Evolutionary conservation across 2,888 invertebrate genomes (phyloP).

Genomic region (Elmis aenea): DNA sequence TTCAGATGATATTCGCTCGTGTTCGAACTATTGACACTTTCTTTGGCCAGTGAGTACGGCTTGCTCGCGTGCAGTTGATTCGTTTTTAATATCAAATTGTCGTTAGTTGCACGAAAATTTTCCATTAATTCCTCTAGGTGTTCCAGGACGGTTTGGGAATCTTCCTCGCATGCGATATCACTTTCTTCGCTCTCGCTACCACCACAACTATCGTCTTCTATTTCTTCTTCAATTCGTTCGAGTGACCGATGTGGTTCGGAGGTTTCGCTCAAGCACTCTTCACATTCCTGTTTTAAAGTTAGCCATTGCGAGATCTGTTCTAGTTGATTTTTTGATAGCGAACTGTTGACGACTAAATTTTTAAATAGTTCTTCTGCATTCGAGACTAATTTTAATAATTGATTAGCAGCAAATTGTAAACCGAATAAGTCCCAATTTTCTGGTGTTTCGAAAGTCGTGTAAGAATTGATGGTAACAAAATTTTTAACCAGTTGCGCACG

Average conservation of each 20-base stretch:
- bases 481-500: constrained; percentile 66
- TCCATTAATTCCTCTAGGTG: constrained; percentile 69
- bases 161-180: constrained; percentile 47
- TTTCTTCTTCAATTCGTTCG: constrained; percentile 54
- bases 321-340: constrained; percentile 65
- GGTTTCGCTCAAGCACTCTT: constrained; percentile 66
- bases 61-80: constrained; percentile 22
- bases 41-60: constrained; percentile 25
- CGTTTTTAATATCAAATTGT: constrained; percentile 55
- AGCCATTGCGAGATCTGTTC: constrained; percentile 80
- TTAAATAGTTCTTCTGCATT: constrained; percentile 82
- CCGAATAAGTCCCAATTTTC: constrained; percentile 56
- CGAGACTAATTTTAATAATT: constrained; percentile 75
- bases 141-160: constrained; percentile 62
- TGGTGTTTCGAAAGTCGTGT: constrained; percentile 37
- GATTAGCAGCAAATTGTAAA: constrained; percentile 76
- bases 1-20: constrained; percentile 37
- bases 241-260: constrained; percentile 52
- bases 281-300: constrained; percentile 80
- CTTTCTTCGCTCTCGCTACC: constrained; percentile 46
- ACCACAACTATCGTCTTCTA: constrained; percentile 40
- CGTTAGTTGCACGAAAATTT: constrained; percentile 66
- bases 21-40: constrained; percentile 35
- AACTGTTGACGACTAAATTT: constrained; percentile 64
- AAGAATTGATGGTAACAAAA: constrained; percentile 66